Evolutionary conservation across 2,113 vertebrate genomes (phyloP).

Genomic region (Syrrhaptes paradoxus): DNA sequence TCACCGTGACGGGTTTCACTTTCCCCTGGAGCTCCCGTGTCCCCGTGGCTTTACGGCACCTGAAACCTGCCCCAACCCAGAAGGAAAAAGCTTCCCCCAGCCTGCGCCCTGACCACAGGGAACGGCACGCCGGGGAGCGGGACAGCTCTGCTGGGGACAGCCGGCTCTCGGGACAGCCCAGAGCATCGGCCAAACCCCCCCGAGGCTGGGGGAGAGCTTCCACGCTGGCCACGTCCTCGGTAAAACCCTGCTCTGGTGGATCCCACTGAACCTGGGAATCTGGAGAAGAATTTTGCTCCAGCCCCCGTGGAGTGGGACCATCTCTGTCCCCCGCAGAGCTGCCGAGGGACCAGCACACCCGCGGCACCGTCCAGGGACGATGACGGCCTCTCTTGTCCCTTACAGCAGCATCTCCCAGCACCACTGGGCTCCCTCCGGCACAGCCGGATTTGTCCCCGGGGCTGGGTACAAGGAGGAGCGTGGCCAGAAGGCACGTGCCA

Average conservation of each 20-base stretch:
- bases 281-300: too few relatives aligned
- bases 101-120: too few relatives aligned
- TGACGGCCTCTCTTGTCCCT: too few relatives aligned
- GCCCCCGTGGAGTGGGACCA: rapidly evolving
- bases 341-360: background rate
- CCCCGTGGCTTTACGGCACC: rapidly evolving
- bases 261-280: background rate
- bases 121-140: background rate
- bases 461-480: background rate
- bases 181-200: background rate
- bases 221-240: rapidly evolving
- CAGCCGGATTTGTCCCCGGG: background rate
- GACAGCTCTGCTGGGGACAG: background rate
- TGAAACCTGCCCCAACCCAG: background rate
- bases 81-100: too few relatives aligned
- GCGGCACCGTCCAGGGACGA: too few relatives aligned
- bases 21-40: background rate
- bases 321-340: background rate
- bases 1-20: rapidly evolving
- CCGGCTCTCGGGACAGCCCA: background rate
- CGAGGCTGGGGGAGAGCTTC: too few relatives aligned
- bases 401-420: background rate
- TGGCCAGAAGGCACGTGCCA: background rate
- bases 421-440: background rate
- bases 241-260: background rate